Evolutionary conservation across 2,888 invertebrate species (phyloP).

Genomic region (Theretra japonica): DNA sequence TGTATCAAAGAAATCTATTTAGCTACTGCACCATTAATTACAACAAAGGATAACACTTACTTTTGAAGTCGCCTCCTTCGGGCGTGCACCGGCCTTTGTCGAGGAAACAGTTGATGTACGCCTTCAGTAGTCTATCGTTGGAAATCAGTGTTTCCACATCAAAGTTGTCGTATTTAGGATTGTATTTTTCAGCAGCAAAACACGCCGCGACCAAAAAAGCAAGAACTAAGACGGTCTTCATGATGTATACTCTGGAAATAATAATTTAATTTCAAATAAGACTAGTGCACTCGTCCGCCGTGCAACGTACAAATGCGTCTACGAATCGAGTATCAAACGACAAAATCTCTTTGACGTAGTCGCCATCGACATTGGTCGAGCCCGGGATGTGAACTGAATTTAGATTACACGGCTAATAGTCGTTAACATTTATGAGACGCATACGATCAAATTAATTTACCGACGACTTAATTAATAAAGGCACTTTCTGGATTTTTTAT

Average conservation of each 20-base stretch:
- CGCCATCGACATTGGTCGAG: constrained; percentile 55
- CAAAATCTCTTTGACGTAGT: constrained; percentile 51
- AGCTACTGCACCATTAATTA: too few relatives aligned
- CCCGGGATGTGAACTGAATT: constrained; percentile 60
- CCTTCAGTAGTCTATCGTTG: constrained; percentile 88
- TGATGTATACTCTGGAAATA: constrained; percentile 59
- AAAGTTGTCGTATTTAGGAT: constrained; percentile 89
- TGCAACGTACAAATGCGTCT: constrained; percentile 47
- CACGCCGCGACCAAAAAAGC: constrained; percentile 65
- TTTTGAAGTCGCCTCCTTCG: constrained; percentile 89
- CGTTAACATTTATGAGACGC: constrained; percentile 34
- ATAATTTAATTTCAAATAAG: constrained; percentile 41
- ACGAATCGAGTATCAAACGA: constrained; percentile 56
- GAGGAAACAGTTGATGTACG: constrained; percentile 89
- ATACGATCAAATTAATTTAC: constrained; percentile 24
- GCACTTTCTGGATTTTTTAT: background rate
- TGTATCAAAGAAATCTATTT: too few relatives aligned
- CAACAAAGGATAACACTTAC: constrained; percentile 75
- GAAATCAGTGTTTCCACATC: constrained; percentile 88
- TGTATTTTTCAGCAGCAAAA: constrained; percentile 83
- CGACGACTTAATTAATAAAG: constrained; percentile 10
- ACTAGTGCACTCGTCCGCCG: constrained; percentile 46
- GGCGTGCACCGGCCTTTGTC: constrained; percentile 88
- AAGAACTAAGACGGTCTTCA: constrained; percentile 67
- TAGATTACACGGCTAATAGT: constrained; percentile 38